A percentile compares a stretch with the other conserved stretches of the same genome.
These are phyloP conservation scores for Polyodon spathula DNA, from an alignment of 2,113 vertebrate species.

Conservation along the genomic window DNA sequence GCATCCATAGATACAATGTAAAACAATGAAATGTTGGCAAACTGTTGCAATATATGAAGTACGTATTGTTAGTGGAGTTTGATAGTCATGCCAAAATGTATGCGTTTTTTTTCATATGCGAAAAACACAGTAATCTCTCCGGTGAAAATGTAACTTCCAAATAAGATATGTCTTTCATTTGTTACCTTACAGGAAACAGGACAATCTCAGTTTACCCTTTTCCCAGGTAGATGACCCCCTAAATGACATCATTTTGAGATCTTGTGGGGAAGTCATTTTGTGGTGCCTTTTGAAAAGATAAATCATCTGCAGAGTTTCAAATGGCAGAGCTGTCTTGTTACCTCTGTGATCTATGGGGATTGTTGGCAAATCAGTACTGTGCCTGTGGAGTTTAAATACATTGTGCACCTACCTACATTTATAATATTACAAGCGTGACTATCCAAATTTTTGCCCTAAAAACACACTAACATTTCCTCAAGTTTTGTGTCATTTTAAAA, in stretches of 20 bases:
- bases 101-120: too few species aligned
- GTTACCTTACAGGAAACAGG: background rate
- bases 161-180: background rate
- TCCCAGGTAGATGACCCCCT: background rate
- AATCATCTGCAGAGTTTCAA: conserved; percentile 16
- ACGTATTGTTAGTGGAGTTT: too few species aligned
- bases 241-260: conserved; percentile 13
- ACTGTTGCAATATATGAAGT: too few species aligned
- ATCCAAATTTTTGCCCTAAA: background rate
- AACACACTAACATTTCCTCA: background rate
- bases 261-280: conserved; percentile 16
- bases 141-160: too few species aligned
- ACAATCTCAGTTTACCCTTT: background rate
- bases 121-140: too few species aligned
- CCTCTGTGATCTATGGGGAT: conserved; percentile 2
- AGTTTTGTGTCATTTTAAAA: too few species aligned
- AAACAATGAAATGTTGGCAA: too few species aligned
- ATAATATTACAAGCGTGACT: background rate
- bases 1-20: too few species aligned
- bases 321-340: conserved; percentile 17
- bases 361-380: conserved; percentile 13
- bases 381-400: background rate
- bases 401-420: background rate
- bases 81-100: too few species aligned
- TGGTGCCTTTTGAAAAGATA: conserved; percentile 21